A percentile compares a stretch with the other conserved stretches of the same genome.
phyloP scores from a whole-genome alignment of 1,140 invertebrate species.

The Linepithema humile region DNA sequence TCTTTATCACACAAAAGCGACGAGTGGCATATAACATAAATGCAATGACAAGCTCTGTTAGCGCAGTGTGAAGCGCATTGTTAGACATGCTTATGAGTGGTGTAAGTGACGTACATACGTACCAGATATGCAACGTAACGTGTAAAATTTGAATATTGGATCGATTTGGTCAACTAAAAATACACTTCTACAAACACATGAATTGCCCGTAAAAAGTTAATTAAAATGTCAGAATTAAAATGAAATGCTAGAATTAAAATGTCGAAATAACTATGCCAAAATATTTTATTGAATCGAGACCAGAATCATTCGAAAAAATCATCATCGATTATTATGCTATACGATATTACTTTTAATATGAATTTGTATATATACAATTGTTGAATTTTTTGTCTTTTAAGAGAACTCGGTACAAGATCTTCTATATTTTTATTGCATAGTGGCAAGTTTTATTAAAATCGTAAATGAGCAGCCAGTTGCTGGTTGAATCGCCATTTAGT shows the following conservation, averaged over 20 bases:
- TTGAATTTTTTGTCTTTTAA: background rate
- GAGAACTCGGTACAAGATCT: background rate
- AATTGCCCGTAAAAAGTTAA: background rate
- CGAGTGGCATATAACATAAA: conserved; percentile 18
- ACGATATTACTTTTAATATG: background rate
- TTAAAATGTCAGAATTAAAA: conserved; percentile 42
- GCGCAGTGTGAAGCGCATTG: background rate
- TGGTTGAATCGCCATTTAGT: conserved; percentile 41
- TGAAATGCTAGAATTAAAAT: conserved; percentile 43
- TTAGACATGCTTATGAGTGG: background rate
- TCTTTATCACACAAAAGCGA: conserved; percentile 27
- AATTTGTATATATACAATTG: background rate
- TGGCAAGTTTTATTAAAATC: conserved; percentile 19
- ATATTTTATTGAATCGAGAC: background rate
- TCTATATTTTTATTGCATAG: background rate
- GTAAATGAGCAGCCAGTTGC: conserved; percentile 22
- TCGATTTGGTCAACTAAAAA: conserved; percentile 1
- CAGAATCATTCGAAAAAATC: background rate
- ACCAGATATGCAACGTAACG: background rate
- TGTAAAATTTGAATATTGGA: conserved; percentile 29
- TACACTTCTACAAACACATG: background rate
- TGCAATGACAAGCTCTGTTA: background rate
- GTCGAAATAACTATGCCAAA: background rate
- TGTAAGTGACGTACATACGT: background rate
- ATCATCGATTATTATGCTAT: background rate